These are phyloP conservation scores for Drosophila truncata DNA, from an alignment of 1,140 invertebrate genomes.

Conservation along the genomic window DNA sequence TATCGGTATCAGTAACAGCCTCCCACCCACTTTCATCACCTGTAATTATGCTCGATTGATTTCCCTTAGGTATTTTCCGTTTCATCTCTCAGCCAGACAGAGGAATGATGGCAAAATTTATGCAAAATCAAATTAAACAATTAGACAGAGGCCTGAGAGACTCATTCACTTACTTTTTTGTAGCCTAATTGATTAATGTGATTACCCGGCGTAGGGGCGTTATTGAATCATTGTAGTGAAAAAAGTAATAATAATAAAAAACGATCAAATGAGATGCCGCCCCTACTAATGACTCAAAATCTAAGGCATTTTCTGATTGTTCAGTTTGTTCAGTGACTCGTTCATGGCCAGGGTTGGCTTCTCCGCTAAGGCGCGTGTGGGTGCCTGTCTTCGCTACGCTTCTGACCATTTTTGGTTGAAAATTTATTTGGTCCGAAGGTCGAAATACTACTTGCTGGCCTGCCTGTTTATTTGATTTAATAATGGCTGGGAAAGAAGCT, in stretches of 20 bases:
- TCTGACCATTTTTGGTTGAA: slow-evolving; percentile 33
- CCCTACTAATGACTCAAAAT: slow-evolving; percentile 37
- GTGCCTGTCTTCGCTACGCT: slow-evolving; percentile 56
- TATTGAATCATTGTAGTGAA: slow-evolving; percentile 38
- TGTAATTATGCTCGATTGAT: slow-evolving; percentile 75
- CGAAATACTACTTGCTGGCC: background rate
- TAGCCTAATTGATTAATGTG: slow-evolving; percentile 72
- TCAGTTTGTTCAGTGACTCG: slow-evolving; percentile 46
- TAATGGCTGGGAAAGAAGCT: slow-evolving; percentile 1
- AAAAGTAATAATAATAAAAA: slow-evolving; percentile 16
- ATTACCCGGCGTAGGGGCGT: slow-evolving; percentile 59
- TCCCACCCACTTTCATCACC: slow-evolving; percentile 40
- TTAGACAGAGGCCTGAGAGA: slow-evolving; percentile 43
- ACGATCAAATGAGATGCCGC: slow-evolving; percentile 37
- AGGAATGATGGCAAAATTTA: slow-evolving; percentile 49
- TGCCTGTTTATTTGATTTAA: slow-evolving; percentile 17
- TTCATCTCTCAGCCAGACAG: slow-evolving; percentile 17
- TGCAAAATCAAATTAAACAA: slow-evolving; percentile 77
- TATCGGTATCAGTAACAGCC: slow-evolving; percentile 1
- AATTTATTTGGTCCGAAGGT: slow-evolving; percentile 37
- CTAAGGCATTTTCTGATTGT: background rate
- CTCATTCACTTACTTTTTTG: slow-evolving; percentile 7
- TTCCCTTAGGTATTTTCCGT: slow-evolving; percentile 51
- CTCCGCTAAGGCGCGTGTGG: slow-evolving; percentile 25
- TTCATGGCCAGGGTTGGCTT: slow-evolving; percentile 54